Evolutionary conservation across 2,113 vertebrate genomes (phyloP), one percentile per base, ranked within the genome.

Genomic region (Protobothrops mucrosquamatus): DNA sequence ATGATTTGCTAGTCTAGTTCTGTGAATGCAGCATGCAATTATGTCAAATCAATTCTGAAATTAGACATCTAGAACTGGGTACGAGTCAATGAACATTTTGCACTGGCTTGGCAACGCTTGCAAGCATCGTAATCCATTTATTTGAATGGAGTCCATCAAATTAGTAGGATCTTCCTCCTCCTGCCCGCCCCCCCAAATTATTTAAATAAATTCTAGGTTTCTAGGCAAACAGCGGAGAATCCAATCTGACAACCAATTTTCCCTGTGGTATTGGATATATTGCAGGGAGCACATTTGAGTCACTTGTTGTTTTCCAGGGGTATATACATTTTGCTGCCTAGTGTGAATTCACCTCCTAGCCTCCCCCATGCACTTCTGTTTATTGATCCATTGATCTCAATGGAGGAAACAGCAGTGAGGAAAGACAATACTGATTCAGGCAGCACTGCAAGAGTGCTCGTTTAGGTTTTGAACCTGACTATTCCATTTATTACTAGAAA

Each of bases 61-160:
- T 24, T 29, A 87, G 91, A 61, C 56, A 92, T 92, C 23, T 56
- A 51, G 85, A 87, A 59, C 43, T 87, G 57, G 86, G 57, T 43
- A 87, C 85, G 9, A 92, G 56, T 48, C 91, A 91, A 87, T n/a
- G 55, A 87, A 87, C 51, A 34, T 59, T 86, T 91, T 87, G 39
- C 81, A 59, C 59, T 56, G 56, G 51, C 85, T 92, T 14, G 43
- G 56, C 56, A 51, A 59, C 0, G 20, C 43, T 87, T 59, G 46
- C 43, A 92, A 51, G 56, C 55, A 43, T 61, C 2, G 10, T 34
- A 87, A 59, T 87, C 56, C 24, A n/a, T 87, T 91, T 91, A 54
- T 61, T 52, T 87, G 85, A 51, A 87, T 61, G 91, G n/a, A 51
- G 14, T 87, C 43, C 46, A 61, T 52, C 85, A 48, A 87, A 87